Percentiles rank a stretch among this genome's conserved stretches.
These are phyloP conservation scores for Dicyrtoma fusca DNA, from an alignment of 2,888 invertebrate genomes.

Conservation along the genomic window DNA sequence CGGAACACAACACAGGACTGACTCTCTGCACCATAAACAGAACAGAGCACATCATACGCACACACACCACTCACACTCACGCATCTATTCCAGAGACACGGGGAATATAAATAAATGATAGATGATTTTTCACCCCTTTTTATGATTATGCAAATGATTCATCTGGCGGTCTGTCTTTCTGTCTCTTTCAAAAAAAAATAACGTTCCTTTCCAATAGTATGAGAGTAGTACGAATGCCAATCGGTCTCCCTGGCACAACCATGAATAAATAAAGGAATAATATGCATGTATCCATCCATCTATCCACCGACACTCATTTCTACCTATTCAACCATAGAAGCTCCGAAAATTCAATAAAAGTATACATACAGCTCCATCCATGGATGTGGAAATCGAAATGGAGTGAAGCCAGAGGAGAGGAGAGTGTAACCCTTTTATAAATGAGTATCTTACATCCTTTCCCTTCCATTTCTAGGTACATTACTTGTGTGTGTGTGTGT, in stretches of 20 bases:
- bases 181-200: constrained; percentile 18
- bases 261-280: constrained; percentile 36
- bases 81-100: constrained; percentile 11
- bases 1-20: too few relatives aligned
- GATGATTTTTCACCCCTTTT: constrained; percentile 49
- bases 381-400: too few relatives aligned
- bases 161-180: constrained; percentile 36
- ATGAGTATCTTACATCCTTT: too few relatives aligned
- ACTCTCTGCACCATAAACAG: not conserved
- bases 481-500: too few relatives aligned
- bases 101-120: constrained; percentile 45
- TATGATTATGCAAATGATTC: constrained; percentile 49
- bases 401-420: too few relatives aligned
- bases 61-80: not conserved
- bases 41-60: not conserved
- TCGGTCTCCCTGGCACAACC: constrained; percentile 29
- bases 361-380: too few relatives aligned
- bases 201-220: too few relatives aligned
- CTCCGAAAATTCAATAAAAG: too few relatives aligned
- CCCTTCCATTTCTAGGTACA: too few relatives aligned
- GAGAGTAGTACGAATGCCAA: constrained; percentile 11
- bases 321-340: too few relatives aligned
- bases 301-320: too few relatives aligned
- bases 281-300: constrained; percentile 4
- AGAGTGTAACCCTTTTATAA: too few relatives aligned